These are phyloP conservation scores for Prosapia bicincta DNA, from an alignment of 2,888 invertebrate species.

Conservation along the genomic window DNA sequence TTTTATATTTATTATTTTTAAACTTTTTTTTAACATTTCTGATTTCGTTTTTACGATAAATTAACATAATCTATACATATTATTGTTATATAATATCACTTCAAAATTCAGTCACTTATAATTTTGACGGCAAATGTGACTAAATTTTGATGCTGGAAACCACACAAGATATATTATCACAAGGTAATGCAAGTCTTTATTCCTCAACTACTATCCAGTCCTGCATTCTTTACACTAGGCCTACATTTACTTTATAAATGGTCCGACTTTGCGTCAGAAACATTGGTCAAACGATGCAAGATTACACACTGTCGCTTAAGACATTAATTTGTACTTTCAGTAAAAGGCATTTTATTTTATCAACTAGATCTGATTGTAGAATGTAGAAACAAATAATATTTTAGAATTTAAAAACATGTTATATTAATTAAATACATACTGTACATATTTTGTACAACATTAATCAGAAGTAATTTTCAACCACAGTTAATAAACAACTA, in stretches of 20 bases:
- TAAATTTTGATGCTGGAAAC: conserved; percentile 18
- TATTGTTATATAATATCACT: conserved; percentile 2
- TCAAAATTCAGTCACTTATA: conserved; percentile 15
- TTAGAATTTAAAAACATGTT: not conserved
- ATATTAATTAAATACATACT: not conserved
- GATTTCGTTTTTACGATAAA: not conserved
- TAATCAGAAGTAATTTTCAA: no score
- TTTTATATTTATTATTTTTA: conserved; percentile 14
- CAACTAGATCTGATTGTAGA: not conserved
- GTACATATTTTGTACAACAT: not conserved
- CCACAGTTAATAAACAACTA: no score
- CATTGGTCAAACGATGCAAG: not conserved
- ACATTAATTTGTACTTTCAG: not conserved
- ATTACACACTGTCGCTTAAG: not conserved
- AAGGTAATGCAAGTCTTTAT: conserved; percentile 12
- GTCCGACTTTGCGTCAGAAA: not conserved
- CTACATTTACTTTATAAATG: not conserved
- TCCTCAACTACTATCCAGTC: not conserved
- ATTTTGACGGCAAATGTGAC: conserved; percentile 11
- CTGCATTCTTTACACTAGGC: not conserved
- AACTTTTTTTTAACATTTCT: not conserved
- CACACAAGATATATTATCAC: conserved; percentile 24
- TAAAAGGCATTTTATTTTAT: not conserved
- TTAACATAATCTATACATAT: not conserved
- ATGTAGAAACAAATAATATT: not conserved